Conservation (phyloP, 2,888 invertebrate genomes). For the Hirtodrosophila histrioides region DNA sequence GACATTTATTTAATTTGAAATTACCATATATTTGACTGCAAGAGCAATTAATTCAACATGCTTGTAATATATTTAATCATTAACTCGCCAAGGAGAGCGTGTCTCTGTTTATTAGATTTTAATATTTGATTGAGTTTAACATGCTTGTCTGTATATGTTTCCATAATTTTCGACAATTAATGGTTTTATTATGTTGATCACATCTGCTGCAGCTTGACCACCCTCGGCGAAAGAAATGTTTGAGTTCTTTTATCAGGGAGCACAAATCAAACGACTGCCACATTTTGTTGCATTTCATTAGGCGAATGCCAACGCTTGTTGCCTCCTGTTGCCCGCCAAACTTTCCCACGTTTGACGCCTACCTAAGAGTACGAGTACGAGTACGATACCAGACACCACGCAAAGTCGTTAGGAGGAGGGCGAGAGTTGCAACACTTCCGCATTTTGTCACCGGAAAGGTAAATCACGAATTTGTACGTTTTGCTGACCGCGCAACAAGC, state of each 20-base stretch:
- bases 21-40: too few relatives aligned
- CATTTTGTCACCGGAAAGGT: constrained; percentile 78
- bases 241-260: constrained; percentile 26
- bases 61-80: not conserved
- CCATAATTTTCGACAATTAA: not conserved
- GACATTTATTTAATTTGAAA: too few relatives aligned
- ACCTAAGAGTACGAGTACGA: constrained; percentile 25
- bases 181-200: not conserved
- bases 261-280: constrained; percentile 46
- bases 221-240: constrained; percentile 24
- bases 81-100: not conserved
- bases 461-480: constrained; percentile 67
- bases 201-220: constrained; percentile 27
- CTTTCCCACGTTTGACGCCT: constrained; percentile 70
- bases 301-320: constrained; percentile 41
- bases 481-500: constrained; percentile 74
- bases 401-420: constrained; percentile 40
- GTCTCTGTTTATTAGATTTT: not conserved
- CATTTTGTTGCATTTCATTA: constrained; percentile 75
- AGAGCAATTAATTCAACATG: too few relatives aligned
- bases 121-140: too few relatives aligned
- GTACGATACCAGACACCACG: constrained; percentile 37
- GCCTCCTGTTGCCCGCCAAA: constrained; percentile 56
- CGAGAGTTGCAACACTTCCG: constrained; percentile 70
- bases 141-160: not conserved